A percentile compares a stretch with the other conserved stretches of the same genome.
Conservation (phyloP, 2,113 vertebrate species). For the Hydrochoerus hydrochaeris region DNA sequence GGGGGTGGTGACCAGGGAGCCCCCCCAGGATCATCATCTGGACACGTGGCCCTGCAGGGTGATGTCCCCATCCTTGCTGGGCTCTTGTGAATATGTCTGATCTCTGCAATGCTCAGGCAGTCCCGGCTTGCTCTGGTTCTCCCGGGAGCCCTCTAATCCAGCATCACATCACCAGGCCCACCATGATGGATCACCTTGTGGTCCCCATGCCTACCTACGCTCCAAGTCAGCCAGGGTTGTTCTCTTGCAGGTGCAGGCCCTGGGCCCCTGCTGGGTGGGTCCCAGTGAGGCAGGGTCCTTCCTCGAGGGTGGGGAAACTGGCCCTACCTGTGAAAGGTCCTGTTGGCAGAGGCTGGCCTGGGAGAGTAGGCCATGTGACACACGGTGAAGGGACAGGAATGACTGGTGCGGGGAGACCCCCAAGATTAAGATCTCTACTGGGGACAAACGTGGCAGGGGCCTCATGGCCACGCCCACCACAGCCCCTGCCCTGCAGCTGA, state of each 20-base stretch:
- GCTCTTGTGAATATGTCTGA: neutral
- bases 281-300: neutral
- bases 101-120: neutral
- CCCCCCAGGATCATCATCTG: neutral
- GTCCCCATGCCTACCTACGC: neutral
- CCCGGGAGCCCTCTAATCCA: neutral
- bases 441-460: neutral
- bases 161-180: neutral
- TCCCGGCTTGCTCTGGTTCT: neutral
- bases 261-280: neutral
- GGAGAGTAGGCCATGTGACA: neutral
- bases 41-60: too few relatives aligned
- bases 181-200: neutral
- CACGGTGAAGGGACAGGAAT: too few relatives aligned
- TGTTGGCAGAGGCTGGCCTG: neutral
- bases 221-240: neutral
- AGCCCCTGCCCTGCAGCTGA: neutral
- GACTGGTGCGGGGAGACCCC: neutral
- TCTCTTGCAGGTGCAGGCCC: neutral
- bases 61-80: neutral
- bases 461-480: neutral
- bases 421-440: neutral
- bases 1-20: neutral
- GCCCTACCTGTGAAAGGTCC: rapidly evolving
- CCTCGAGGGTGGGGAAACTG: too few relatives aligned